These are phyloP conservation scores for Oreochromis spilurus DNA, from an alignment of 2,113 vertebrate genomes.

Conservation along the genomic window DNA sequence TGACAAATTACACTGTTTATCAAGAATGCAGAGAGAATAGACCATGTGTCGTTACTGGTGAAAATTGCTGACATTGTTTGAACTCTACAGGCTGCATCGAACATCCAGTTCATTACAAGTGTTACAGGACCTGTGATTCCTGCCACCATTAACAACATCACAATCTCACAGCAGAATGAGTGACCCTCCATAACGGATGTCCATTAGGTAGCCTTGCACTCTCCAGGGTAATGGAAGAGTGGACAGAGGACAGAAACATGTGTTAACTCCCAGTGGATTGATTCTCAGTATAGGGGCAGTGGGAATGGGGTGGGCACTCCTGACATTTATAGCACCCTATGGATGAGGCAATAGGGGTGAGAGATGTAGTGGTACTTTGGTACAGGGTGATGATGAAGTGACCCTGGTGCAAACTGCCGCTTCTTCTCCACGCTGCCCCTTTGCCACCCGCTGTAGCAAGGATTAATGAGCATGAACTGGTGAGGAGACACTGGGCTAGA, in stretches of 20 bases:
- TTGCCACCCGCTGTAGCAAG: constrained; percentile 55
- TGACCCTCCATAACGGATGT: background rate
- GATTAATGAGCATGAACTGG: constrained; percentile 66
- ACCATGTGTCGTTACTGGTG: background rate
- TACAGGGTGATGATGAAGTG: constrained; percentile 55
- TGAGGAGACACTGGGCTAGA: constrained; percentile 63
- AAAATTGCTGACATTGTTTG: background rate
- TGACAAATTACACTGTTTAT: background rate
- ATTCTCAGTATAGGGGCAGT: background rate
- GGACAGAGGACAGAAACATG: constrained; percentile 52
- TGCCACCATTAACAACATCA: background rate
- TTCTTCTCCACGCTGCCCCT: constrained; percentile 43
- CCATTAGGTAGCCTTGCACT: constrained; percentile 6
- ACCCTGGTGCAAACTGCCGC: constrained; percentile 34
- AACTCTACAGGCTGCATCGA: background rate
- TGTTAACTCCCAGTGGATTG: constrained; percentile 30
- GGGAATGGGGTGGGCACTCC: background rate
- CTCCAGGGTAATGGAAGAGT: constrained; percentile 19
- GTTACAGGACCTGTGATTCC: background rate
- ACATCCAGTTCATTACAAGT: background rate
- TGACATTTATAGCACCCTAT: constrained; percentile 53
- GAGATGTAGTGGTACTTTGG: constrained; percentile 27
- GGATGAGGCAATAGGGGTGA: constrained; percentile 27
- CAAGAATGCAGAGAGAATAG: background rate
- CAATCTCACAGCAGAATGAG: constrained; percentile 2